These are phyloP conservation scores for Oncopodura yosiiana DNA, from an alignment of 1,140 invertebrate genomes.

Conservation along the genomic window DNA sequence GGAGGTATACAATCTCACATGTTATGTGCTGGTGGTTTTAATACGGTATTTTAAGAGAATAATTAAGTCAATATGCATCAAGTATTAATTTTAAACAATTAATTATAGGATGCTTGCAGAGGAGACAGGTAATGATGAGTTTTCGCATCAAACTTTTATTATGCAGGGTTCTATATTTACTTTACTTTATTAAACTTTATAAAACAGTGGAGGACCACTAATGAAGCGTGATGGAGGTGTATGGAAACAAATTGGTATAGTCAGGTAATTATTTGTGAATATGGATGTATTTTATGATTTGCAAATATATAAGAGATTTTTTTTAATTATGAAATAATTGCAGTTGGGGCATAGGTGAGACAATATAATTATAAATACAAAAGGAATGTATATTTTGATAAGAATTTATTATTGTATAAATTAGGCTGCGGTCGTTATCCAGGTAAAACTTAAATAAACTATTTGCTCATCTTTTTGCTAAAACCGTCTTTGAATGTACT, in stretches of 20 bases:
- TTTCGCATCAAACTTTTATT: background rate
- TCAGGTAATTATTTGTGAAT: background rate
- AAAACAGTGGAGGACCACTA: conserved; percentile 22
- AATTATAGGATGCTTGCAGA: conserved; percentile 15
- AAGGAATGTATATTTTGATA: background rate
- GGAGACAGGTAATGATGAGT: background rate
- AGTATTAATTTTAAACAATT: too few relatives aligned
- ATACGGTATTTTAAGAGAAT: background rate
- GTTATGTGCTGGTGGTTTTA: conserved; percentile 12
- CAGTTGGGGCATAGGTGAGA: too few relatives aligned
- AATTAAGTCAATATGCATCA: too few relatives aligned
- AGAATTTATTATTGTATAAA: background rate
- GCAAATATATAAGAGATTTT: background rate
- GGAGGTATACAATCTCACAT: conserved; percentile 41
- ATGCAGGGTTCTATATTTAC: too few relatives aligned
- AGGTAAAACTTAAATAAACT: too few relatives aligned
- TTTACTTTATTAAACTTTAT: background rate
- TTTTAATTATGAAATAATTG: too few relatives aligned
- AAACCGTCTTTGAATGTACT: too few relatives aligned
- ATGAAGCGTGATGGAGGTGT: background rate
- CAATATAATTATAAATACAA: too few relatives aligned
- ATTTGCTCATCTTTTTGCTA: too few relatives aligned
- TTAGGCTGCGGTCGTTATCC: conserved; percentile 24
- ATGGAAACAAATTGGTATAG: conserved; percentile 18
- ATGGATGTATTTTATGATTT: background rate